Base-by-base conservation (phyloP, 2,797 vertebrate species). In the Fratercula arctica region DNA sequence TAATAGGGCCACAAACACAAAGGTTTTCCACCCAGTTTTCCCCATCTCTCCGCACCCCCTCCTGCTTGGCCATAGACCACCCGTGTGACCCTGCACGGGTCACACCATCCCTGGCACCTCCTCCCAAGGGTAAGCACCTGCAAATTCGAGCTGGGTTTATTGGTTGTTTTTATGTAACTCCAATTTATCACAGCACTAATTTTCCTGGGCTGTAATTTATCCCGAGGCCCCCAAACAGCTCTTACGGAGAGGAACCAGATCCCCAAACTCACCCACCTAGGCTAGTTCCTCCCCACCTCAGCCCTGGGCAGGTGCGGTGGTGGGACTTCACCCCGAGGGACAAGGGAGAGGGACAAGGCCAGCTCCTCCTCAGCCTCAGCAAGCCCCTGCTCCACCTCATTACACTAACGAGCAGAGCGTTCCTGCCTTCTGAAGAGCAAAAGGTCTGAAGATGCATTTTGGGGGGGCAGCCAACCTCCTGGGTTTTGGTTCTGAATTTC, bases 51-150 rank as follows among this genome's bases (percentile, higher is more conserved):
- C 2, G 5, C 19, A 67, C 1, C 21, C 23, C 3, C 28, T 60
- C 45, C 57, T 60, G 37, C 56, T 59, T 43, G 45, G 74, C 21
- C 37, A 51, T 0, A 33, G 29, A 41, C 11, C 28, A 66, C 16
- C 10, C 0, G 0, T 8, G 3, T 31, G 56, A 79, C 23, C 21
- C 45, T 25, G 6, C 1, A 1, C 16, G 63, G 59, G 11, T 81
- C 74, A 67, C 39, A 39, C 33, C 18, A 9, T 25, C 43, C 51
- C 12, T 31, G 24, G 15, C 53, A 72, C 15, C 33, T 35, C 48
- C 50, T 82, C 31, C 31, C 5, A 6, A 45, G 37, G 16, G 28
- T 61, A 35, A 69, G 43, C 1, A 4, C 4, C 69, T 63, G 26
- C 43, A 90, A 54, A 89, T 67, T 46, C 1, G 0, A 81, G 69